phyloP scores from a whole-genome alignment of 2,888 invertebrate genomes.

The Nomada lathburiana region DNA sequence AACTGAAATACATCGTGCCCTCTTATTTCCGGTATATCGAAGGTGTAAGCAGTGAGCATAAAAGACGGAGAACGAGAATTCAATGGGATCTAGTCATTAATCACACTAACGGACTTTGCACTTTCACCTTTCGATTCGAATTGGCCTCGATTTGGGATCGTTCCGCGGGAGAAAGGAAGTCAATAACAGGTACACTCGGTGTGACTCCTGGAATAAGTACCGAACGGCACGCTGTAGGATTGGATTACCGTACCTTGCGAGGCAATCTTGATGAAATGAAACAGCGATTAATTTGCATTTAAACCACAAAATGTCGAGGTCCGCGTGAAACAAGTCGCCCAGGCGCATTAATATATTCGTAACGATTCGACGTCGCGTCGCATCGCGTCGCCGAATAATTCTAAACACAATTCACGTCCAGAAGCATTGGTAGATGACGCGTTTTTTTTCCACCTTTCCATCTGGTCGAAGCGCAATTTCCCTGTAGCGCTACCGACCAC shows the following conservation, averaged over 20 bases:
- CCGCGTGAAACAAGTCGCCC: background rate
- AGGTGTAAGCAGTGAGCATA: no score
- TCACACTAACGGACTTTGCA: background rate
- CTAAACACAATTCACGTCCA: conserved; percentile 17
- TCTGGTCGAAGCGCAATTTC: conserved; percentile 45
- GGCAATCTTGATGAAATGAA: conserved; percentile 24
- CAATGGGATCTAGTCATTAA: conserved; percentile 10
- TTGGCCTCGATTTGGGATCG: conserved; percentile 11
- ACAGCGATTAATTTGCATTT: conserved; percentile 52
- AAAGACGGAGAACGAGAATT: background rate
- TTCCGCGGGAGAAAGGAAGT: background rate
- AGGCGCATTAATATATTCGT: conserved; percentile 6
- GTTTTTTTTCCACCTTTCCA: conserved; percentile 30
- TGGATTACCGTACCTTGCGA: background rate
- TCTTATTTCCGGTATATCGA: background rate
- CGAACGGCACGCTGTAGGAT: conserved; percentile 7
- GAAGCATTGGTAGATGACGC: conserved; percentile 17
- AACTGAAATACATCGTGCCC: background rate
- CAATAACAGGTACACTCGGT: background rate
- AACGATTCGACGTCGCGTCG: conserved; percentile 5
- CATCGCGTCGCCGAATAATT: conserved; percentile 49
- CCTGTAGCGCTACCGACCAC: conserved; percentile 38
- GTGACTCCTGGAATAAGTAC: conserved; percentile 11
- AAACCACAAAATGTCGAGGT: background rate
- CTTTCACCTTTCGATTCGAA: conserved; percentile 8